Evolutionary conservation across 2,113 vertebrate genomes (phyloP).

Genomic region (Ptilonorhynchus violaceus): DNA sequence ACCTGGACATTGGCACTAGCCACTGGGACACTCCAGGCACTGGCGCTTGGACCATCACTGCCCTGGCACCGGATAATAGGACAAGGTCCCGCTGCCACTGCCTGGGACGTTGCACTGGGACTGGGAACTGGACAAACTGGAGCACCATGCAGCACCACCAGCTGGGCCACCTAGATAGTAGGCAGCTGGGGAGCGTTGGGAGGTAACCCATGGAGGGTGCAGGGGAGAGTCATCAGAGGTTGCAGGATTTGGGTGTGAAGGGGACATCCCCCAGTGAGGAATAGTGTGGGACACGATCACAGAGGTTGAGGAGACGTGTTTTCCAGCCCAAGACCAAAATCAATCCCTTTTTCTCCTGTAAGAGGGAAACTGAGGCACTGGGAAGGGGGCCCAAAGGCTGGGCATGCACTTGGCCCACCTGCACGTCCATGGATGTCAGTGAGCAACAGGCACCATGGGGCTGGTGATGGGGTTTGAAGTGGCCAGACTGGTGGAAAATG

Average conservation of each 20-base stretch:
- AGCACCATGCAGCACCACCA: background rate
- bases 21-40: background rate
- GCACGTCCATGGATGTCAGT: rapidly evolving
- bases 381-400: background rate
- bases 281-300: background rate
- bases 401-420: background rate
- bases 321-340: background rate
- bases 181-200: background rate
- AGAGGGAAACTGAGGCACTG: background rate
- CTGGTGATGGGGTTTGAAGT: rapidly evolving
- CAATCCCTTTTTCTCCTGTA: background rate
- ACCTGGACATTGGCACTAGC: background rate
- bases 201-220: background rate
- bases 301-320: rapidly evolving
- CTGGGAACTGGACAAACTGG: background rate
- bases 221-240: no score
- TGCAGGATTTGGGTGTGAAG: background rate
- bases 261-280: background rate
- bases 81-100: background rate
- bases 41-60: background rate
- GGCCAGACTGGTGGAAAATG: background rate
- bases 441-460: rapidly evolving
- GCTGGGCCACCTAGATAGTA: background rate
- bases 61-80: background rate
- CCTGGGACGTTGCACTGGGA: background rate